Evolutionary conservation across 2,888 invertebrate genomes (phyloP).

Genomic region (Mellilla xanthometata): DNA sequence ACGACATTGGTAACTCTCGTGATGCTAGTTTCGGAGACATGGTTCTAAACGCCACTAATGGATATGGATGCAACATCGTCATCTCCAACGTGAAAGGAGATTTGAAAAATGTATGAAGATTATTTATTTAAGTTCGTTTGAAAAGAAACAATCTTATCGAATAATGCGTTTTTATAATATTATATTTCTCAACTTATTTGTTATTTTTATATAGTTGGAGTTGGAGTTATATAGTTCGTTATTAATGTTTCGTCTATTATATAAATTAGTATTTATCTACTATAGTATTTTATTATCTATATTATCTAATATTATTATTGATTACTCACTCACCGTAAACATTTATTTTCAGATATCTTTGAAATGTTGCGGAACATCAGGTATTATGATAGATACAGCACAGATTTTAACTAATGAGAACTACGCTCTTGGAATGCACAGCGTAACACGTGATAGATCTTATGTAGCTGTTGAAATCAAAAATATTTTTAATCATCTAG

Average conservation of each 20-base stretch:
- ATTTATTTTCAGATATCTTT: slow-evolving; percentile 23
- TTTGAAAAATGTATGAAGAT: slow-evolving; percentile 45
- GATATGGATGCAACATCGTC: slow-evolving; percentile 44
- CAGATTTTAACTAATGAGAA: slow-evolving; percentile 34
- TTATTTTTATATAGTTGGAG: too few species aligned
- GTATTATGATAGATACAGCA: slow-evolving; percentile 31
- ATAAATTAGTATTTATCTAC: too few species aligned
- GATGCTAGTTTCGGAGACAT: slow-evolving; percentile 39
- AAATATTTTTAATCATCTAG: slow-evolving; percentile 23
- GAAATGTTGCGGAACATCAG: slow-evolving; percentile 15
- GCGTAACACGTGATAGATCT: slow-evolving; percentile 25
- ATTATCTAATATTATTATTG: too few species aligned
- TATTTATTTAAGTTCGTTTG: too few species aligned
- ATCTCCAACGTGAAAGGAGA: slow-evolving; percentile 43
- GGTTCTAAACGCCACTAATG: slow-evolving; percentile 24
- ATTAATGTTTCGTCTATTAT: too few species aligned
- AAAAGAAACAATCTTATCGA: too few species aligned
- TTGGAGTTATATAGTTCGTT: too few species aligned
- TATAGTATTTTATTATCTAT: too few species aligned
- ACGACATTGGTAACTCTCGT: slow-evolving; percentile 54
- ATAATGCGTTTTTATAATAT: too few species aligned
- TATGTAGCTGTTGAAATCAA: slow-evolving; percentile 36
- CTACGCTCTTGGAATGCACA: slow-evolving; percentile 35
- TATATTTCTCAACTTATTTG: neutral
- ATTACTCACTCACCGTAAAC: too few species aligned